Base-by-base conservation (phyloP, 1,140 invertebrate species). In the Drosophila novamexicana region DNA sequence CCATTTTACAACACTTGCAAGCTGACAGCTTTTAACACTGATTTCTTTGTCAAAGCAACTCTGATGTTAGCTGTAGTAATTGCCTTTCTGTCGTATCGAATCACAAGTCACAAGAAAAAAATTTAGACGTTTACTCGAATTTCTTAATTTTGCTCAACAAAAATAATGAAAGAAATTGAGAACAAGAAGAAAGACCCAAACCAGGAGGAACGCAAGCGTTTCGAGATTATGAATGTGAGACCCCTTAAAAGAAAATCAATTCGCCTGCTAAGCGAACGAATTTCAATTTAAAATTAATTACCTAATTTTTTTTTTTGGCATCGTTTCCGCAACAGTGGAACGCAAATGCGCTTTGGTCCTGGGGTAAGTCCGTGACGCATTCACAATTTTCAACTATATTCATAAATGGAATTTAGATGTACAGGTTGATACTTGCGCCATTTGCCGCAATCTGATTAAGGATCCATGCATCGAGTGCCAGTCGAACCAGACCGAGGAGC, bases 381-480 rank as follows among this genome's bases (percentile, higher is more conserved):
- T 12, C 4, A 2, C 9, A 22, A 5, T 2, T 49, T 18, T 18
- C 18, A 18, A 18, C 18, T 18, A 18, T 9, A 7, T 16, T 37
- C 1, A 42, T 42, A 42, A n/a, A n/a, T n/a, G 12, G 2, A 2
- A 32, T 4, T 29, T n/a, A 32, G 64, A 39, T 12, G 34, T 67
- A 8, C 18, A 18, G 9, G 36, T 9, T 7, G 45, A 67, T 22
- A 58, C 22, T 18, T 67, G 64, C 45, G 64, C 64, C 45, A 67
- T 67, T 18, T 67, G 64, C 14, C 64, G 64, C 54, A 58, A 50
- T 22, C 64, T 34, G 6, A 14, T 67, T 6, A 40, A 49, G 44
- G 44, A 49, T 10, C 36, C 47, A 0, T 67, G 64, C 64, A 67
- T 50, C 3, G 44, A 50, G 3, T 67, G 64, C 45, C 53, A 58